Conservation (phyloP, 2,888 invertebrate genomes). For the Tachina lurida region DNA sequence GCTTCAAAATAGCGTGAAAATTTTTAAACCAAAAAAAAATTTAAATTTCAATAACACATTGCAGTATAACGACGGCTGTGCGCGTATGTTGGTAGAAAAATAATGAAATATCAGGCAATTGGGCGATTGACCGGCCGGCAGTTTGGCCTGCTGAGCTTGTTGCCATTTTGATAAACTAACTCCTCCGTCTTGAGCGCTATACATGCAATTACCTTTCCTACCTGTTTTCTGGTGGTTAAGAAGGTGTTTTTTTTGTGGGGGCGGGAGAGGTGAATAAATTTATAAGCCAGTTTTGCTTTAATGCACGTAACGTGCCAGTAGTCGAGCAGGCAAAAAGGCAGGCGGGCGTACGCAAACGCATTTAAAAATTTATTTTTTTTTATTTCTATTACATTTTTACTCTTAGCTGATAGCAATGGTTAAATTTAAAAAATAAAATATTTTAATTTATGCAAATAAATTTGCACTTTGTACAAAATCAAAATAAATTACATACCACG, state of each 20-base stretch:
- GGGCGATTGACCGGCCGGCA: constrained; percentile 42
- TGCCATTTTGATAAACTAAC: constrained; percentile 65
- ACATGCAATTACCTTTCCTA: constrained; percentile 49
- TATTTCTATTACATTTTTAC: neutral
- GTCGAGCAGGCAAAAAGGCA: neutral
- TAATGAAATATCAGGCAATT: constrained; percentile 32
- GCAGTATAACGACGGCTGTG: neutral
- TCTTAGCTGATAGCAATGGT: constrained; percentile 6
- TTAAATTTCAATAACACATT: constrained; percentile 47
- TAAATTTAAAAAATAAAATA: constrained; percentile 18
- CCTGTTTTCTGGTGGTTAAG: neutral
- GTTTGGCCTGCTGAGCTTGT: constrained; percentile 45
- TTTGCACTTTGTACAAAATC: constrained; percentile 77
- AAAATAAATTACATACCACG: constrained; percentile 56
- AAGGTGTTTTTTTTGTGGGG: neutral
- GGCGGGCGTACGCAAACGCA: constrained; percentile 38
- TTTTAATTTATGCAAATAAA: constrained; percentile 80
- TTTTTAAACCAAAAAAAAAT: constrained; percentile 8
- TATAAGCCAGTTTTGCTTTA: too few species aligned
- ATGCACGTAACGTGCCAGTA: neutral
- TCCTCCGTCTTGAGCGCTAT: constrained; percentile 33
- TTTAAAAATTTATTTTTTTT: constrained; percentile 28
- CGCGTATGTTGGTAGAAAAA: constrained; percentile 17
- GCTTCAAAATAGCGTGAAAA: constrained; percentile 51
- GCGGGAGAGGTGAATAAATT: neutral